Conservation (phyloP, 2,888 invertebrate genomes). For the Erebia aethiops region DNA sequence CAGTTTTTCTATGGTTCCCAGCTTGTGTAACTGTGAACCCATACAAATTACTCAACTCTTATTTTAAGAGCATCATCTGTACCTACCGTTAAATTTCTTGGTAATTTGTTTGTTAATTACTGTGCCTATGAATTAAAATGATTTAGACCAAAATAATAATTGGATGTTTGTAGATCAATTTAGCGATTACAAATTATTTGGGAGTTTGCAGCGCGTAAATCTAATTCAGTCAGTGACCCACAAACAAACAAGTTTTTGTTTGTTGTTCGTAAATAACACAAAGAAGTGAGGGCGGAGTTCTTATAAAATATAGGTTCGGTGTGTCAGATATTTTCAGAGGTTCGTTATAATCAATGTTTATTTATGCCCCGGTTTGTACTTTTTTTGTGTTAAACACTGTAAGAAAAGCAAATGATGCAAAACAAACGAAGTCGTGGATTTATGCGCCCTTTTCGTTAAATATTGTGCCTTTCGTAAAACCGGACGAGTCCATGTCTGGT, state of each 20-base stretch:
- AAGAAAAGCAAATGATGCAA: constrained; percentile 23
- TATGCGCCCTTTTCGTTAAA: constrained; percentile 17
- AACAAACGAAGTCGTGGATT: constrained; percentile 26
- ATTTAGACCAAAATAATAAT: neutral
- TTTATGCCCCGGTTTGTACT: constrained; percentile 23
- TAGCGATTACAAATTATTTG: constrained; percentile 24
- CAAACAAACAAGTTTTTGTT: constrained; percentile 36
- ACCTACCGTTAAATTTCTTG: neutral
- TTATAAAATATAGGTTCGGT: constrained; percentile 41
- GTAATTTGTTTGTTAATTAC: neutral
- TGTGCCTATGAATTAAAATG: neutral
- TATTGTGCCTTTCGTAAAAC: neutral
- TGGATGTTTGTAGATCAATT: constrained; percentile 5
- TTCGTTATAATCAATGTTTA: constrained; percentile 32
- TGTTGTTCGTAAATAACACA: constrained; percentile 40
- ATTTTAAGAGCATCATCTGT: no score
- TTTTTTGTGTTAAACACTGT: constrained; percentile 26
- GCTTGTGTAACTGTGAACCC: no score
- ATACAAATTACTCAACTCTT: no score
- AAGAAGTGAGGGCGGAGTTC: constrained; percentile 40
- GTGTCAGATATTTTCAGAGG: constrained; percentile 41
- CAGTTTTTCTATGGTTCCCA: no score
- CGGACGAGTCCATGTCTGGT: no score
- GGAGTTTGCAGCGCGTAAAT: constrained; percentile 29
- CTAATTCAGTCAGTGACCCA: constrained; percentile 34